These are phyloP conservation scores for Seira musarum DNA, from an alignment of 2,888 invertebrate species.

Conservation along the genomic window DNA sequence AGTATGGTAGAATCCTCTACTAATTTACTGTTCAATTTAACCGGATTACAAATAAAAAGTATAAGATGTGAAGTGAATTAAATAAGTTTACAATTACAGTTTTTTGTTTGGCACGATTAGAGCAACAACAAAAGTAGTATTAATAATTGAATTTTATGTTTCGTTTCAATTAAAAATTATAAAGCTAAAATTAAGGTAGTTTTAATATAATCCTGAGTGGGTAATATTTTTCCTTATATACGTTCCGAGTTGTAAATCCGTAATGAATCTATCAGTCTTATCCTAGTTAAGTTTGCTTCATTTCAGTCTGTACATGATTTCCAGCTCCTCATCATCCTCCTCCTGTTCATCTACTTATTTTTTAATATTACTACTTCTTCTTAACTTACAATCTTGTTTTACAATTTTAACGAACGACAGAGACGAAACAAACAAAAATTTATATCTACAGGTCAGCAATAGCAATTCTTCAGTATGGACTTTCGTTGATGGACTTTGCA, in stretches of 20 bases:
- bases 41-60: too few relatives aligned
- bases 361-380: too few relatives aligned
- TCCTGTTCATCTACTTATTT: too few relatives aligned
- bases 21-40: too few relatives aligned
- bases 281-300: conserved; percentile 54
- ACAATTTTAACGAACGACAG: neutral
- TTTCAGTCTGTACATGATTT: conserved; percentile 56
- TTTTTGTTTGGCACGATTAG: conserved; percentile 55
- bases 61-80: conserved; percentile 27
- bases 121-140: conserved; percentile 30
- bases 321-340: conserved; percentile 50
- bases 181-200: too few relatives aligned
- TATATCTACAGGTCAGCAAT: neutral
- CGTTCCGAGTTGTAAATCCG: conserved; percentile 58
- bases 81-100: too few relatives aligned
- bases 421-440: too few relatives aligned
- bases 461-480: too few relatives aligned
- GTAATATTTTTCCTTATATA: conserved; percentile 46
- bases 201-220: conserved; percentile 52
- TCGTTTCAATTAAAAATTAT: too few relatives aligned
- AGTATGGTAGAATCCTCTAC: too few relatives aligned
- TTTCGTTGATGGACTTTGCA: neutral
- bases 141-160: conserved; percentile 29
- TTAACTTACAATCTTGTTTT: too few relatives aligned
- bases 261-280: conserved; percentile 56